These are phyloP conservation scores for Heliconius himera DNA, from an alignment of 1,140 invertebrate species.

Conservation along the genomic window DNA sequence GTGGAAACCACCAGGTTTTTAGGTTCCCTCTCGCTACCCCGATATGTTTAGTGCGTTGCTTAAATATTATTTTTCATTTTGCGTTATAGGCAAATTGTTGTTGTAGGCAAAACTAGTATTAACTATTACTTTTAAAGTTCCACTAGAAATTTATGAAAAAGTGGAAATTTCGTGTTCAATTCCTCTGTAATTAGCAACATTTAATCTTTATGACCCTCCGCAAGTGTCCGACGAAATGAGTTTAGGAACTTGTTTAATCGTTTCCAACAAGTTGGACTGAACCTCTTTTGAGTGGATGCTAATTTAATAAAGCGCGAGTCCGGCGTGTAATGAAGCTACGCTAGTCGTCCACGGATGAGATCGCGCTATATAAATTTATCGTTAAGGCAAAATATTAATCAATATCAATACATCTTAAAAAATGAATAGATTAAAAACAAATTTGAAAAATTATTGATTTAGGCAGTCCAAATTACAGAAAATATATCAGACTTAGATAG, in stretches of 20 bases:
- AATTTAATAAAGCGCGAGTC: constrained; percentile 41
- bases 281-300: constrained; percentile 43
- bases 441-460: too few species aligned
- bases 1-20: too few species aligned
- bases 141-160: neutral
- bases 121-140: neutral
- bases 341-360: neutral
- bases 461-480: too few species aligned
- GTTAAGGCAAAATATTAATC: neutral
- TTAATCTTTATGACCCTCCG: constrained; percentile 25
- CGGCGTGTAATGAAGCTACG: constrained; percentile 37
- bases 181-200: constrained; percentile 19
- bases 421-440: too few species aligned
- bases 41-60: too few species aligned
- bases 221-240: constrained; percentile 19
- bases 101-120: too few species aligned
- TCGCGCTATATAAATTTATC: neutral
- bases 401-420: too few species aligned
- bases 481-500: neutral
- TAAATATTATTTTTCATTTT: too few species aligned
- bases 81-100: too few species aligned
- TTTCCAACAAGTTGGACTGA: constrained; percentile 41
- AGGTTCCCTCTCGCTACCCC: too few species aligned
- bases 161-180: neutral
- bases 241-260: constrained; percentile 43